These are phyloP conservation scores for Momotus momota DNA, from an alignment of 2,797 vertebrate species.

Conservation along the genomic window DNA sequence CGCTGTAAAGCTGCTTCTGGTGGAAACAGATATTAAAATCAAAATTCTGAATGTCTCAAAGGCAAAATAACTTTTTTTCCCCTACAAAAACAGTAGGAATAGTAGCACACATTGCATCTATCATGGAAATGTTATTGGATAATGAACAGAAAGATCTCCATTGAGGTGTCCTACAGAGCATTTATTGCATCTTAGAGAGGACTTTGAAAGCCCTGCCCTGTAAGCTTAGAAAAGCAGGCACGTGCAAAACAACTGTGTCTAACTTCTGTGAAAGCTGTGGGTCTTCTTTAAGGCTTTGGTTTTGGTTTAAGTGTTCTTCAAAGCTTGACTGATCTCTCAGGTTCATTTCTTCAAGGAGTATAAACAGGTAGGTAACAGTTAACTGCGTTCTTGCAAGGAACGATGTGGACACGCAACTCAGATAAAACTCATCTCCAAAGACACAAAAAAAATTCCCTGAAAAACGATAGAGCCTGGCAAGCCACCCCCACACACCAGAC, in stretches of 20 bases:
- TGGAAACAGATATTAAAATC: neutral
- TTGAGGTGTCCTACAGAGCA: neutral
- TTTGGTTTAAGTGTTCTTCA: neutral
- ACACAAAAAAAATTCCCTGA: neutral
- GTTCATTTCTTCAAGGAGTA: neutral
- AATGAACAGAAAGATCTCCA: neutral
- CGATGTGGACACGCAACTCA: neutral
- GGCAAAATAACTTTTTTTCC: neutral
- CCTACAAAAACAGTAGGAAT: neutral
- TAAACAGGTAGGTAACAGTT: neutral
- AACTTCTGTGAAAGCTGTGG: neutral
- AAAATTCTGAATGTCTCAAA: neutral
- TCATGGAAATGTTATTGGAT: neutral
- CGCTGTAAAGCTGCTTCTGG: neutral
- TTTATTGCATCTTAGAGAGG: neutral
- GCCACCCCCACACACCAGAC: neutral
- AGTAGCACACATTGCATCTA: neutral
- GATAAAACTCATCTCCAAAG: neutral
- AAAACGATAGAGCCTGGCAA: neutral
- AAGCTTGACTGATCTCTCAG: neutral
- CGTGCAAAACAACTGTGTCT: neutral
- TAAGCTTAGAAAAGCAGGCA: neutral
- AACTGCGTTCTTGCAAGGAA: neutral
- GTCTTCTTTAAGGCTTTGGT: neutral
- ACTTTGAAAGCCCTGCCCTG: neutral